Conservation (phyloP, 2,113 vertebrate genomes). For the Percopsis transmontana region DNA sequence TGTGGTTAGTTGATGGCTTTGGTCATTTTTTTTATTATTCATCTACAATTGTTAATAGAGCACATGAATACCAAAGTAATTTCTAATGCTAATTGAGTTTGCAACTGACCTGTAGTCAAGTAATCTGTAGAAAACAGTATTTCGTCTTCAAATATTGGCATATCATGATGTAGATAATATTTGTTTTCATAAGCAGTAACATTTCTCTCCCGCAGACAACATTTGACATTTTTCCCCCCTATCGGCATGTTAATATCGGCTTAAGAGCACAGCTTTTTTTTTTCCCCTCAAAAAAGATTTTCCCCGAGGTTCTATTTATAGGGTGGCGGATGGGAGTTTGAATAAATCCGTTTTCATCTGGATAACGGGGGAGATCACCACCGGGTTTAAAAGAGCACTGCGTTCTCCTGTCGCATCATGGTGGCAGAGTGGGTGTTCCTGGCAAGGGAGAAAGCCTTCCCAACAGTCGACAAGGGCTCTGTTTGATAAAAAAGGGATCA, state of each 20-base stretch:
- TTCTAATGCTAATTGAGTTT: constrained; percentile 39
- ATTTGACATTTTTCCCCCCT: constrained; percentile 63
- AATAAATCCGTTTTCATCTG: constrained; percentile 79
- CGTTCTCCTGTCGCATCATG: constrained; percentile 53
- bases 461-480: constrained; percentile 64
- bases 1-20: constrained; percentile 32
- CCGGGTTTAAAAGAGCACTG: constrained; percentile 73
- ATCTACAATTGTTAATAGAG: constrained; percentile 19
- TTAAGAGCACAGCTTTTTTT: constrained; percentile 70
- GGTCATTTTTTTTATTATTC: constrained; percentile 31
- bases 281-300: constrained; percentile 63
- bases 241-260: constrained; percentile 78
- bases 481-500: constrained; percentile 65
- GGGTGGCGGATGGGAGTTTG: constrained; percentile 71
- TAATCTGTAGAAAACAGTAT: constrained; percentile 15
- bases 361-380: constrained; percentile 73
- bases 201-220: constrained; percentile 52
- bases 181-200: constrained; percentile 30
- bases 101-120: constrained; percentile 38
- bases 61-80: constrained; percentile 30
- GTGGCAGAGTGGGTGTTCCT: constrained; percentile 63
- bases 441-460: constrained; percentile 62
- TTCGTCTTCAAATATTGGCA: not conserved
- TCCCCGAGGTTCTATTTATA: constrained; percentile 75
- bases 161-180: not conserved